Conservation (phyloP, 2,888 invertebrate species). For the Calliscelio sp. region DNA sequence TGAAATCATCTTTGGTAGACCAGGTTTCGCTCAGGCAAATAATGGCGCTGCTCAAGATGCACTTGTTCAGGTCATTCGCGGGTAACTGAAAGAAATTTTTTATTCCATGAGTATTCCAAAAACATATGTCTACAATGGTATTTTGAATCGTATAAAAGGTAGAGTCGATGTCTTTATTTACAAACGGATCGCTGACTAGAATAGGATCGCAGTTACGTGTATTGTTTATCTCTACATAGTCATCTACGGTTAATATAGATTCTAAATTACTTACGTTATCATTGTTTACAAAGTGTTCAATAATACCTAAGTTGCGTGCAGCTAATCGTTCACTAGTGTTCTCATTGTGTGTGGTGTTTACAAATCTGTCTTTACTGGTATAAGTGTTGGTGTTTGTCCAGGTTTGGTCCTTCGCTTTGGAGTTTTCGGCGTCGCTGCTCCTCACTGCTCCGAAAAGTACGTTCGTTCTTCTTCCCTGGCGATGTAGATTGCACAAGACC, state of each 20-base stretch:
- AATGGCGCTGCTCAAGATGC: too few relatives aligned
- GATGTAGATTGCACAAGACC: not conserved
- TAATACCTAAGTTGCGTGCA: too few relatives aligned
- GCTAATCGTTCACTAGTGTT: too few relatives aligned
- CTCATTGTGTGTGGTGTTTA: too few relatives aligned
- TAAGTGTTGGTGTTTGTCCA: not conserved
- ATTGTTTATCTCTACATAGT: not conserved
- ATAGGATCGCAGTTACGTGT: not conserved
- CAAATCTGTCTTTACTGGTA: not conserved
- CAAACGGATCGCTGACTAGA: too few relatives aligned
- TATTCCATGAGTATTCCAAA: too few relatives aligned
- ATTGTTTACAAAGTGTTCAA: too few relatives aligned
- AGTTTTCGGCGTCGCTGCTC: not conserved
- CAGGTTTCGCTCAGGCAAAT: conserved; percentile 6
- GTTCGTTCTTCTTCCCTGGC: not conserved
- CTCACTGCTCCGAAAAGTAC: not conserved
- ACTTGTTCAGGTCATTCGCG: too few relatives aligned
- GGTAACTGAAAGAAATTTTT: too few relatives aligned
- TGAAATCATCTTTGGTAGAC: not conserved
- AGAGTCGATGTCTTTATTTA: not conserved
- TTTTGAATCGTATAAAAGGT: not conserved
- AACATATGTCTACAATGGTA: not conserved
- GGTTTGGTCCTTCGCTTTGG: not conserved
- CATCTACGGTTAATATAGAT: too few relatives aligned
- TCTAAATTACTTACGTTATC: too few relatives aligned